Conservation (phyloP, 2,888 invertebrate genomes). For the Drosophila mimica region DNA sequence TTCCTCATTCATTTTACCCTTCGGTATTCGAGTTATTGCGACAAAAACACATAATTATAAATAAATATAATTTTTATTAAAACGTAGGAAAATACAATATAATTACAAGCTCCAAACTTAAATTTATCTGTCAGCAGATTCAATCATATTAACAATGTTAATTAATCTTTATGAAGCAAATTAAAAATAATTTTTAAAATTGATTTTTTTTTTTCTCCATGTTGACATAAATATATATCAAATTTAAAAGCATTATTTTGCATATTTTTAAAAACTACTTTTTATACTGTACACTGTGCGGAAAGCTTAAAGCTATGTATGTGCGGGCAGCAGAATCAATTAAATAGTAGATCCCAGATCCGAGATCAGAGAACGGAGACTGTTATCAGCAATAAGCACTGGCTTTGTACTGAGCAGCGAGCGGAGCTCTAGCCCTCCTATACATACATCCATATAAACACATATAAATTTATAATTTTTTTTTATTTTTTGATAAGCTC, state of each 20-base stretch:
- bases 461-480: constrained; percentile 1
- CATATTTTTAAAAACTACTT: not conserved
- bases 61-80: not conserved
- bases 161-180: not conserved
- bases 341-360: not conserved
- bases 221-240: not conserved
- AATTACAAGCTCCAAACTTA: not conserved
- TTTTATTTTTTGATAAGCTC: constrained; percentile 47
- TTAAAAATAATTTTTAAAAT: not conserved
- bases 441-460: not conserved
- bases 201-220: not conserved
- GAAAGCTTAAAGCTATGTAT: constrained; percentile 17
- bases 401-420: constrained; percentile 33
- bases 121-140: not conserved
- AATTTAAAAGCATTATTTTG: not conserved
- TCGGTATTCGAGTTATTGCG: not conserved
- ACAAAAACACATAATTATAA: not conserved
- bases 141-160: not conserved
- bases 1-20: not conserved
- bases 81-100: not conserved
- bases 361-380: constrained; percentile 14
- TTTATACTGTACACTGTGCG: not conserved
- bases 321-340: constrained; percentile 5
- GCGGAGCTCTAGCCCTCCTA: constrained; percentile 10
- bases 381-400: constrained; percentile 30